A percentile compares a stretch with the other conserved stretches of the same genome.
phyloP scores from a whole-genome alignment of 2,113 vertebrate species.

The Apteryx mantelli region DNA sequence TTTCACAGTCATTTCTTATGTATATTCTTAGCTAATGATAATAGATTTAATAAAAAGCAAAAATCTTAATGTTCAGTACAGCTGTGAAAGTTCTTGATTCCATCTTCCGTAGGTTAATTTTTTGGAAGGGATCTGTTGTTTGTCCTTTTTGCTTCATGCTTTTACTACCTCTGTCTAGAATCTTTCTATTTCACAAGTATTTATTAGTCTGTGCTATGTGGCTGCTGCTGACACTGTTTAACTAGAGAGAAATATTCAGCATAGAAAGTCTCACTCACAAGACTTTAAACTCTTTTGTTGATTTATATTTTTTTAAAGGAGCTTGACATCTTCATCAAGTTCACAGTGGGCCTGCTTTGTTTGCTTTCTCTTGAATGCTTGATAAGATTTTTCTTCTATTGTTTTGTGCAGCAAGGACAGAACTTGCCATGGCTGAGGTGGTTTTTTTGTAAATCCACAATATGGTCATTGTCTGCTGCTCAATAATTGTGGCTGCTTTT shows the following conservation, averaged over 20 bases:
- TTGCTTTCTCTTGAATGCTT: slow-evolving; percentile 98
- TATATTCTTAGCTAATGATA: not conserved
- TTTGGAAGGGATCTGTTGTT: slow-evolving; percentile 42
- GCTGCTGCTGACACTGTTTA: slow-evolving; percentile 75
- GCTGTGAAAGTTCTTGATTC: slow-evolving; percentile 3
- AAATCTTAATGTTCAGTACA: not conserved
- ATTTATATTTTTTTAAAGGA: slow-evolving; percentile 84
- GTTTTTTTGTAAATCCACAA: slow-evolving; percentile 97
- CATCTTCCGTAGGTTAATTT: slow-evolving; percentile 34
- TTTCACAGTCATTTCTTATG: not conserved
- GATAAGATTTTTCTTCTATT: slow-evolving; percentile 92
- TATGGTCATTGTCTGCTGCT: slow-evolving; percentile 98
- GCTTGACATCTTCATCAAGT: slow-evolving; percentile 92
- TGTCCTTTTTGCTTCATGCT: slow-evolving; percentile 58
- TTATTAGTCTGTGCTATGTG: slow-evolving; percentile 67
- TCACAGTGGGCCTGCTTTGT: slow-evolving; percentile 97
- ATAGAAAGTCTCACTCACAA: slow-evolving; percentile 79
- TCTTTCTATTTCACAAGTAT: slow-evolving; percentile 21
- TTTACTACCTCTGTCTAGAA: slow-evolving; percentile 43
- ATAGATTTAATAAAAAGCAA: not conserved
- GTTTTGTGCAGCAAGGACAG: slow-evolving; percentile 95
- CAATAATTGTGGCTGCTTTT: slow-evolving; percentile 99
- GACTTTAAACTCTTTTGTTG: slow-evolving; percentile 83
- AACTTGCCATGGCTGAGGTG: slow-evolving; percentile 92
- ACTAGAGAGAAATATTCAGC: slow-evolving; percentile 76